A percentile compares a stretch with the other conserved stretches of the same genome.
These are phyloP conservation scores for Ophraella communa DNA, from an alignment of 2,888 invertebrate species.

Conservation along the genomic window DNA sequence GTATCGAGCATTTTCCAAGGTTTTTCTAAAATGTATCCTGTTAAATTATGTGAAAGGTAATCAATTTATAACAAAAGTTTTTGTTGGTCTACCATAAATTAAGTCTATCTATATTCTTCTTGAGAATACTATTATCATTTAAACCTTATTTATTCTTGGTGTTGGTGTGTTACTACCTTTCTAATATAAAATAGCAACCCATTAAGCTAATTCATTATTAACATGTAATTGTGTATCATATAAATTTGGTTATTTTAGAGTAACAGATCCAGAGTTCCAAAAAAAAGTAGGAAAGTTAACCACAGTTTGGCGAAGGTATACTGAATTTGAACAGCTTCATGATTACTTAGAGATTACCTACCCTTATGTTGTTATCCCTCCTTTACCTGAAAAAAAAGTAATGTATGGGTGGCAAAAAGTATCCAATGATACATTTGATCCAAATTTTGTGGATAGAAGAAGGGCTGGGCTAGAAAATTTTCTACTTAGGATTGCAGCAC, in stretches of 20 bases:
- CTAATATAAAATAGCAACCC: no score
- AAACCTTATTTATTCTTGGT: no score
- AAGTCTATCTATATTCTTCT: no score
- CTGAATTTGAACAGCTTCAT: conserved; percentile 82
- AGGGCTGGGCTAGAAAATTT: conserved; percentile 84
- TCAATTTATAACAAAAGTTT: neutral
- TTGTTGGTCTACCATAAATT: no score
- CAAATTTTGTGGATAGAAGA: conserved; percentile 84
- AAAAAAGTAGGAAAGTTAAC: conserved; percentile 68
- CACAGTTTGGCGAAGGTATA: conserved; percentile 80
- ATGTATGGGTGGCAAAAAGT: conserved; percentile 80
- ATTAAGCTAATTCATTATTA: no score
- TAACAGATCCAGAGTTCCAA: conserved; percentile 68
- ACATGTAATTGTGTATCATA: no score
- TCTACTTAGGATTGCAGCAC: conserved; percentile 76
- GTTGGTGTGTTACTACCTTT: no score
- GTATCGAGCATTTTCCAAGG: conserved; percentile 7
- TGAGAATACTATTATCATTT: no score
- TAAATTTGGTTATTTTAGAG: conserved; percentile 60
- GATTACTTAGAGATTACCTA: conserved; percentile 79
- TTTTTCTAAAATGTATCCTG: conserved; percentile 25
- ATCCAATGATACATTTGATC: conserved; percentile 80
- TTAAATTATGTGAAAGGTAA: conserved; percentile 23
- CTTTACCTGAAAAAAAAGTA: conserved; percentile 80
- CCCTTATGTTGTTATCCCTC: conserved; percentile 81